Percentiles rank a stretch among this genome's conserved stretches.
phyloP scores from a whole-genome alignment of 2,888 invertebrate genomes.

The Onthophagus sagittarius region DNA sequence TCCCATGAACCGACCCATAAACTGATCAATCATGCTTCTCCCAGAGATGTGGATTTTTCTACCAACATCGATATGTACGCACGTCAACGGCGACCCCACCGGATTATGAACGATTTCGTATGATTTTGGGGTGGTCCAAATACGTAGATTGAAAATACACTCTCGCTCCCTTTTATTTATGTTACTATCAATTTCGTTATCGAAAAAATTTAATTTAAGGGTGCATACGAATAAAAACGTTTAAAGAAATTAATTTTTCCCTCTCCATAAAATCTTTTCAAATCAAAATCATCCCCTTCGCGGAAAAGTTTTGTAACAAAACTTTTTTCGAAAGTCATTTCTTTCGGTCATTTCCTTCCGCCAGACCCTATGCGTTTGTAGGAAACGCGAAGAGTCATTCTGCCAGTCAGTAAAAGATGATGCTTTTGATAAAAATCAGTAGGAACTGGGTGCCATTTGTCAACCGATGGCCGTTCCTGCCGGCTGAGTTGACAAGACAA shows the following conservation, averaged over 20 bases:
- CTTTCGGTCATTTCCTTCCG: background rate
- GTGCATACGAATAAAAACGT: background rate
- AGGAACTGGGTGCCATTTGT: background rate
- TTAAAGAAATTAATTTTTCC: background rate
- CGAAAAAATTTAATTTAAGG: background rate
- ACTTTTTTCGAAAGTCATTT: background rate
- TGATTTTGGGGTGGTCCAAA: background rate
- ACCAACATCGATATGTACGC: background rate
- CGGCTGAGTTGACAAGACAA: slow-evolving; percentile 31
- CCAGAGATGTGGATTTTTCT: background rate
- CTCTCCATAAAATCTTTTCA: background rate
- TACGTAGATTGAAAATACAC: background rate
- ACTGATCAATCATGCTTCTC: background rate
- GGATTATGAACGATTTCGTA: background rate
- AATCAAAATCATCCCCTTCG: background rate
- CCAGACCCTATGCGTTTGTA: too few species aligned
- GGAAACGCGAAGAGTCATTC: background rate
- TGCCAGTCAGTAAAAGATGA: background rate
- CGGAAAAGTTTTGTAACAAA: background rate
- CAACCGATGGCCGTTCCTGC: slow-evolving; percentile 13
- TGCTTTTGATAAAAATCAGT: background rate
- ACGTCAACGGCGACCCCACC: background rate
- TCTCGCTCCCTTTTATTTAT: background rate
- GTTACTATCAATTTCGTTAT: too few species aligned
- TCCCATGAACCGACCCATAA: background rate